These are phyloP conservation scores for Chiroxiphia lanceolata DNA, from an alignment of 2,797 vertebrate species.

Conservation along the genomic window DNA sequence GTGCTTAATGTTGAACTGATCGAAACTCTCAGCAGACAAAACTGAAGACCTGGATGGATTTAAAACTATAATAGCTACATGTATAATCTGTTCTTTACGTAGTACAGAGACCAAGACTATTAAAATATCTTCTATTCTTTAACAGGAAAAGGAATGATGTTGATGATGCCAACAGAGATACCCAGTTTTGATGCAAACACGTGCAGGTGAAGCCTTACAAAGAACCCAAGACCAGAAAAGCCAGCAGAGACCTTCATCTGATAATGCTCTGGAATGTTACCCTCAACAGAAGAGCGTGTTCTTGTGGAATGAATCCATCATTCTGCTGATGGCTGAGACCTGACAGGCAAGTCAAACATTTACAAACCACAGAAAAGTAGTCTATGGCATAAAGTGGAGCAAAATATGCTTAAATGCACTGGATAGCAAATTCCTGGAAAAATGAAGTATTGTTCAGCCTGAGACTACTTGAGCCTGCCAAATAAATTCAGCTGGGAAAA, in stretches of 20 bases:
- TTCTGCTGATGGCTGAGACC: background rate
- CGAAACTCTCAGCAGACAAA: background rate
- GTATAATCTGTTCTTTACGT: background rate
- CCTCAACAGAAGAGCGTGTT: background rate
- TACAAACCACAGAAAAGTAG: background rate
- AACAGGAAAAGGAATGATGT: background rate
- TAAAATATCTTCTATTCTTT: background rate
- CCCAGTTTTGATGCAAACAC: background rate
- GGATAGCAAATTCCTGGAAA: slow-evolving; percentile 18
- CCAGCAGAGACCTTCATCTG: background rate
- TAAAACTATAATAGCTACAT: background rate
- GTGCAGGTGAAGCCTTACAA: background rate
- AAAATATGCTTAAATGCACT: background rate
- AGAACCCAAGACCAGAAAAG: rapidly evolving
- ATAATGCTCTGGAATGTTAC: background rate
- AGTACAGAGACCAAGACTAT: background rate
- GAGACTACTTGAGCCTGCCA: background rate
- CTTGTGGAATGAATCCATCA: background rate
- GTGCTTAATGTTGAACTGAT: background rate
- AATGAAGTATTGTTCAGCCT: background rate
- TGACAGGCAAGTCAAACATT: background rate
- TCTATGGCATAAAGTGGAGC: background rate
- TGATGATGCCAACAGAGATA: background rate
- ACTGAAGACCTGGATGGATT: background rate
- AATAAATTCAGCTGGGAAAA: slow-evolving; percentile 18